Evolutionary conservation across 23 tunicate species (phyloP).

Genomic region (Styela clava): DNA sequence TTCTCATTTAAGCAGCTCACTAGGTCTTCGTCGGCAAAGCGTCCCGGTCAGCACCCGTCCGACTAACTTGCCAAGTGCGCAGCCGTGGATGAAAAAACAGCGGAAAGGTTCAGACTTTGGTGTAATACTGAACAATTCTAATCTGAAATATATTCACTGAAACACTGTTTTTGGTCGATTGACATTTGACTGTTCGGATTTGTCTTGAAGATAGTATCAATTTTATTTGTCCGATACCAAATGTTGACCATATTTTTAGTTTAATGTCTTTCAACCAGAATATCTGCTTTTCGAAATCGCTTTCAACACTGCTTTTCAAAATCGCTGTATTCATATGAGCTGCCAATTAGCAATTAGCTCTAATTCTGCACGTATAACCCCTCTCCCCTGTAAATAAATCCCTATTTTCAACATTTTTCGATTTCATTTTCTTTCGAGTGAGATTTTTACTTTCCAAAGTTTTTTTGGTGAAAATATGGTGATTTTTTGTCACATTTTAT

Average conservation of each 20-base stretch:
- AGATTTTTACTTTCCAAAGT: background rate
- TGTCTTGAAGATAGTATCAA: too few relatives aligned
- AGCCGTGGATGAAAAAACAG: constrained; percentile 64
- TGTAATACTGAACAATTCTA: background rate
- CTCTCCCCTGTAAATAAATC: background rate
- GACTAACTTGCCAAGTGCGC: constrained; percentile 46
- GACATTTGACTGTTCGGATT: too few relatives aligned
- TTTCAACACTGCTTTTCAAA: too few relatives aligned
- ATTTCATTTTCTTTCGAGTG: background rate
- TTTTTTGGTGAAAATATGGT: background rate
- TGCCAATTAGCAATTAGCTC: background rate
- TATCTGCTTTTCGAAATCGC: too few relatives aligned
- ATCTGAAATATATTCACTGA: background rate
- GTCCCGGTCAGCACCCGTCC: constrained; percentile 2
- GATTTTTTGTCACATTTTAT: background rate
- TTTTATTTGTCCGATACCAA: too few relatives aligned
- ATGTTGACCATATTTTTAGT: too few relatives aligned
- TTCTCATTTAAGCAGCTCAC: background rate
- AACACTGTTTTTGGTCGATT: background rate
- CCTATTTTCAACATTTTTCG: background rate
- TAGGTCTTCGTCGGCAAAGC: constrained; percentile 15
- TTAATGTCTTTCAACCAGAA: too few relatives aligned
- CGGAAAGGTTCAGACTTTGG: constrained; percentile 32
- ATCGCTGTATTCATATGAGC: background rate
- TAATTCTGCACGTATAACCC: too few relatives aligned